Evolutionary conservation across 1,140 invertebrate species (phyloP), one percentile per base, ranked within the genome.

Genomic region (Trissolcus basalis): DNA sequence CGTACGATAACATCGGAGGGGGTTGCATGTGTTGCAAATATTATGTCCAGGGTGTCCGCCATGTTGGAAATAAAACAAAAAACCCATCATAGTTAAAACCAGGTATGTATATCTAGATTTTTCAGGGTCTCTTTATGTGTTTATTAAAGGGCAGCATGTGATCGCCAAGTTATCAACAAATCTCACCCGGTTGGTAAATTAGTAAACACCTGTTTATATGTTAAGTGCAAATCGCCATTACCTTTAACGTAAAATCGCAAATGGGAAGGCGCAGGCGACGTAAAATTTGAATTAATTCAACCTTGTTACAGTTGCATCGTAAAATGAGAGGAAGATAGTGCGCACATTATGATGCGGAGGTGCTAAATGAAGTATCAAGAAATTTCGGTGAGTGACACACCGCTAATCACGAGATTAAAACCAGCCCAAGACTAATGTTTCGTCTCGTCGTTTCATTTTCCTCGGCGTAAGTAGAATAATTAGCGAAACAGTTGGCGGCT

Each of bases 401-500:
- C 64, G 72, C 65, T 76, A 76, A 76, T 76, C 59, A 65, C 65
- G 65, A 64, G 64, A 76, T 76, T 76, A 76, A 63, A 76, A 53
- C 73, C 54, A 27, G 65, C 19, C 27, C 44, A 11, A 61, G 59
- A 69, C 58, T 59, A 69, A 75, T 61, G 53, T 69, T n/a, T 69
- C 65, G 9, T n/a, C 16, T 35, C 54, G 73, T 35, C 54, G 73
- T 76, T 76, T 76, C 65, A 70, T 76, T 76, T 70, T 54, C 73
- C 59, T 64, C 64, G 60, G 51, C 67, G 61, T 70, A 77, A 77
- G 67, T 77, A 77, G 73, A 71, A 70, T 77, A 77, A 77, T 77
- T 77, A 77, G 73, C n/a, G 49, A 76, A 55, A 70, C 73, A 45
- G 54, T 68, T 65, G 55, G 68, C 53, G 68, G 50, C 54, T 64